Base-by-base conservation (phyloP, 2,113 vertebrate genomes). In the Hemiprocne comata region DNA sequence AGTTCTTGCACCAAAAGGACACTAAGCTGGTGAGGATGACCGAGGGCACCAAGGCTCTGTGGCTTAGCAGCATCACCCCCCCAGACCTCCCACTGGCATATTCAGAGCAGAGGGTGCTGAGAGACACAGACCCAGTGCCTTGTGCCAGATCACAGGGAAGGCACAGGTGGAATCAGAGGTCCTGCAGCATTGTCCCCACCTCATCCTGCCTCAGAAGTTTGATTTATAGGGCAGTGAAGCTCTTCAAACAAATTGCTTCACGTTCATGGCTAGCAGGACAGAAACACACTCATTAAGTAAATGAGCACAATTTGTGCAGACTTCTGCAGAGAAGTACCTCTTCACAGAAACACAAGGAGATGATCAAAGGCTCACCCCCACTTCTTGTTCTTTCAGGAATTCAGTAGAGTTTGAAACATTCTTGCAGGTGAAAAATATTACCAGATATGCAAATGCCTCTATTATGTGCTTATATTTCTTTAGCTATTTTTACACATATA, bases 61-160 rank as follows among this genome's bases (percentile, higher is more conserved):
- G 2, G 42, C 28, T 42, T 17, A 25, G 42, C 34, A 66, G n/a
- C 36, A n/a, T 31, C 28, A 3, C 51, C 13, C 29, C 31, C n/a
- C 17, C 0, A 0, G 16, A 26, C 18, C 4, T 3, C 64, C 71
- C 31, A 33, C 24, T 1, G 2, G 46, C 15, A 40, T 62, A 78
- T 10, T 25, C 28, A 81, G 24, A 73, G 53, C 57, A 67, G 53
- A 1, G 4, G 73, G 25, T 34, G 13, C 17, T 4, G n/a, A 15
- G 53, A 65, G 10, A 62, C 23, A 42, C 42, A 57, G 53, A 69
- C 7, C 5, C 3, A 2, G 21, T 4, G 3, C 72, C 31, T 62
- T 65, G 19, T 19, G 31, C 48, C 83, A 74, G 38, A 38, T 50
- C 36, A 67, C 4, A 38, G 14, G 44, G 67, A 65, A 87, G 69